phyloP scores from a whole-genome alignment of 2,888 invertebrate genomes.

The Platypus cylindrus region DNA sequence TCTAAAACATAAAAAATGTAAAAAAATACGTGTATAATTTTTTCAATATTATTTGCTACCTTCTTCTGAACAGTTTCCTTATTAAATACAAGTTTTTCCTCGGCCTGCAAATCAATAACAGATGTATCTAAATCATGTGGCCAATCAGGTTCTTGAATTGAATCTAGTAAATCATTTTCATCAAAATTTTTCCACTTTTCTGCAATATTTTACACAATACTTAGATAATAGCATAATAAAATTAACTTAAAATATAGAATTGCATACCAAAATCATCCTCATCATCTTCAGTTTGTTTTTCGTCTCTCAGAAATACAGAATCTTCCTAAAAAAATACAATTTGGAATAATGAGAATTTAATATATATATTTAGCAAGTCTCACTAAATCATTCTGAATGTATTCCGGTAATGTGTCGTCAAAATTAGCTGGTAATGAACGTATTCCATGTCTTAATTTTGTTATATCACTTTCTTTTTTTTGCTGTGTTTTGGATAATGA shows the following conservation, averaged over 20 bases:
- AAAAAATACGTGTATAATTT: too few species aligned
- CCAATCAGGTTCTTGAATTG: slow-evolving; percentile 18
- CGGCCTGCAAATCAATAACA: slow-evolving; percentile 6
- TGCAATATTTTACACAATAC: slow-evolving; percentile 1
- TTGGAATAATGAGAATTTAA: too few species aligned
- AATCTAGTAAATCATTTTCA: slow-evolving; percentile 13
- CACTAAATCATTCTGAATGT: too few species aligned
- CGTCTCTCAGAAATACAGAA: slow-evolving; percentile 17
- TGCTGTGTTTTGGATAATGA: neutral
- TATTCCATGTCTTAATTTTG: slow-evolving; percentile 4
- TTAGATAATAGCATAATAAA: too few species aligned
- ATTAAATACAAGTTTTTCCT: slow-evolving; percentile 12
- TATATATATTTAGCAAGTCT: too few species aligned
- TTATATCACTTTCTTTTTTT: slow-evolving; percentile 1
- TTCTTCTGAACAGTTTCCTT: slow-evolving; percentile 17
- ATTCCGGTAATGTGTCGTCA: too few species aligned
- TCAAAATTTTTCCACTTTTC: slow-evolving; percentile 7
- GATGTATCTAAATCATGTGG: slow-evolving; percentile 13
- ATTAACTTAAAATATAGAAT: too few species aligned
- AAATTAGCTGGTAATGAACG: slow-evolving; percentile 8
- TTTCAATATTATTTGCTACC: slow-evolving; percentile 6
- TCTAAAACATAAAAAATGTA: too few species aligned
- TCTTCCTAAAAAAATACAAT: slow-evolving; percentile 15
- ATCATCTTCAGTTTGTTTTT: slow-evolving; percentile 1
- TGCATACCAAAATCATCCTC: too few species aligned